phyloP scores from a whole-genome alignment of 2,888 invertebrate genomes.

The Plebejus argus region DNA sequence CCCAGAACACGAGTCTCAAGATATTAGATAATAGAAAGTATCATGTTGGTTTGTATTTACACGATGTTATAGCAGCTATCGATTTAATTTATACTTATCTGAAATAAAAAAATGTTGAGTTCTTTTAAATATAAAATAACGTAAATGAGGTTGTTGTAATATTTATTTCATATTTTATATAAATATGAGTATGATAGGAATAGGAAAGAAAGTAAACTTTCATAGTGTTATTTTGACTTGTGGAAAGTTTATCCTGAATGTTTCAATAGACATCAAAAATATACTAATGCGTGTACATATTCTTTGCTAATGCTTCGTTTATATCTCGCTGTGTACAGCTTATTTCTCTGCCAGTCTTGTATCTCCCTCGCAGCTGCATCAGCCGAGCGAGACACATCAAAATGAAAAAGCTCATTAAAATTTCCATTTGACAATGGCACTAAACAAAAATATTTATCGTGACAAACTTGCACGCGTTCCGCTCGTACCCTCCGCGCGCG shows the following conservation, averaged over 20 bases:
- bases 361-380: neutral
- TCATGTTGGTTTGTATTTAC: neutral
- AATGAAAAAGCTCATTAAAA: slow-evolving; percentile 76
- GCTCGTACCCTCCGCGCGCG: slow-evolving; percentile 49
- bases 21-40: neutral
- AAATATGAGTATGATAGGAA: too few relatives aligned
- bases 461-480: slow-evolving; percentile 69
- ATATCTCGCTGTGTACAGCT: neutral
- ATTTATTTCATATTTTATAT: too few relatives aligned
- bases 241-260: neutral
- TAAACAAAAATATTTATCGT: slow-evolving; percentile 74
- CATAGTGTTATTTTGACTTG: neutral
- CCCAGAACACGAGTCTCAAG: slow-evolving; percentile 33
- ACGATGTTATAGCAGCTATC: neutral
- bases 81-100: too few relatives aligned
- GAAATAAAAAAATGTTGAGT: too few relatives aligned
- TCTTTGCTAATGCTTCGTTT: neutral
- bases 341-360: neutral
- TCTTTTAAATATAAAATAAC: too few relatives aligned
- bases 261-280: neutral
- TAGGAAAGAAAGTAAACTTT: neutral
- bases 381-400: slow-evolving; percentile 58
- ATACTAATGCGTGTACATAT: too few relatives aligned
- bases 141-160: too few relatives aligned
- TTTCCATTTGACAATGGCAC: slow-evolving; percentile 74